phyloP scores from a whole-genome alignment of 2,888 invertebrate genomes.

The Escarpia spicata region DNA sequence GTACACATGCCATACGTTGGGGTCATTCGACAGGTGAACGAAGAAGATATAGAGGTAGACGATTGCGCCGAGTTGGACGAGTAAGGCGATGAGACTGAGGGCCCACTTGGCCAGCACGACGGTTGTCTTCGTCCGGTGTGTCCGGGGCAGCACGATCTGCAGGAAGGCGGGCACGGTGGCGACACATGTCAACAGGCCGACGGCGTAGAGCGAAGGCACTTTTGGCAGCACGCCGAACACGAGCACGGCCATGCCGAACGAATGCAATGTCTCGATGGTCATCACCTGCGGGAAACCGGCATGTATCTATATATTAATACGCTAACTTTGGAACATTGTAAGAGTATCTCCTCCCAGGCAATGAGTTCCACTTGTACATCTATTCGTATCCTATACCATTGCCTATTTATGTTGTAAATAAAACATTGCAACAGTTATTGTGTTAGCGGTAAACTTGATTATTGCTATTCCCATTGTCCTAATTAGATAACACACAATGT shows the following conservation, averaged over 20 bases:
- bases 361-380: no score
- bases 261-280: slow-evolving; percentile 50
- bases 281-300: slow-evolving; percentile 26
- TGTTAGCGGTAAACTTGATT: no score
- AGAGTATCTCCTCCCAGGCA: no score
- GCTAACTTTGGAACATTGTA: no score
- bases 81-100: neutral
- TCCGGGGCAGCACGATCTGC: slow-evolving; percentile 74
- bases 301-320: neutral
- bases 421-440: no score
- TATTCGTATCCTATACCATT: no score
- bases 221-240: slow-evolving; percentile 53
- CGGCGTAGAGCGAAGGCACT: slow-evolving; percentile 31
- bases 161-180: slow-evolving; percentile 49
- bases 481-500: no score
- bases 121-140: slow-evolving; percentile 86
- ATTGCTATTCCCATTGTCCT: no score
- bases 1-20: slow-evolving; percentile 21
- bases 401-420: no score
- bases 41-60: slow-evolving; percentile 41
- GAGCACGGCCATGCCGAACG: slow-evolving; percentile 50
- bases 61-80: neutral
- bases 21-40: slow-evolving; percentile 30
- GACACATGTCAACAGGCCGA: neutral
- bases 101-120: slow-evolving; percentile 72